Evolutionary conservation across 1,140 invertebrate genomes (phyloP), one percentile per base, ranked within the genome.

Genomic region (honey bee (Apis mellifera)): DNA sequence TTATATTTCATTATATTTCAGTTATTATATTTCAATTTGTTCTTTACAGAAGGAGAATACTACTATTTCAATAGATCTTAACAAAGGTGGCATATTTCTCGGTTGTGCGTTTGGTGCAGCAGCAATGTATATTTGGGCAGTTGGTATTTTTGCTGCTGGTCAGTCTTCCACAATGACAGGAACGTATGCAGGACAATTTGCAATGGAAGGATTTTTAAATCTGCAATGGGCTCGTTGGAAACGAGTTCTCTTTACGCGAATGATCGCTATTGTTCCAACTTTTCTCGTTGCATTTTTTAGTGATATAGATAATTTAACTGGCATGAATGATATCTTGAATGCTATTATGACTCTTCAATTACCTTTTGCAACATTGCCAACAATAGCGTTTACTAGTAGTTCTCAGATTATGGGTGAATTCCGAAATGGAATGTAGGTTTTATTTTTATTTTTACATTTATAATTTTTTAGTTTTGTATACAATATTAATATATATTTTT

Each of bases 131-230:
- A 97, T 99, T 87, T 99, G 98, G 98, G 97, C 96, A 1, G 94
- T 98, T 64, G 98, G 98, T 75, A 98, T 99, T 90, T 94, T 99
- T 82, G 98, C 98, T 68, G 97, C 97, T 83, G 98, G 98, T 60
- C 97, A 98, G 92, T 97, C 97, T 88, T 98, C 97, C 21, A 98
- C 98, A 1, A 99, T 98, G 97, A 98, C 97, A 1, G 96, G 96
- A 50, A 97, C 96, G 8, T 97, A 97, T 90, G 96, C 96, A 9
- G 96, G 96, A 8, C 96, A 97, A 88, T 97, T 97, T 91, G 96
- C 96, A 0, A 97, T 97, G 96, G 96, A 97, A 96, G 98, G 98
- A 12, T 99, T 99, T 90, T 93, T 99, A 9, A 97, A 98, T 92
- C 94, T 99, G 15, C 96, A 96, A 90, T 98, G 98, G 98, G 95